Conservation (phyloP, 2,888 invertebrate genomes). For the Chloroclysta siterata region DNA sequence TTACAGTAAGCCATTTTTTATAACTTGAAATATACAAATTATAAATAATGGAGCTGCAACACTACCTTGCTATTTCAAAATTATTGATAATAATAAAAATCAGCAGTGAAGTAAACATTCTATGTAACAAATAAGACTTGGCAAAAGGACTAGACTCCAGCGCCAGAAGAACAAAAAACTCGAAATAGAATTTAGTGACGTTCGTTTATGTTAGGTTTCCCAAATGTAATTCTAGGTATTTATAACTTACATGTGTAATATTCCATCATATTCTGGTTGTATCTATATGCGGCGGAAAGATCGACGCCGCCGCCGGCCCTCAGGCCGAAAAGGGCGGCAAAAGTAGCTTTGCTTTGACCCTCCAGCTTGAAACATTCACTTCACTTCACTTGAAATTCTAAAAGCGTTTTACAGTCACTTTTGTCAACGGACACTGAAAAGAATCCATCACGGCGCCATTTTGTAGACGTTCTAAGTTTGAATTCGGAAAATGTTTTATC, state of each 20-base stretch:
- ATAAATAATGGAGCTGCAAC: too few relatives aligned
- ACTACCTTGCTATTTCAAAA: too few relatives aligned
- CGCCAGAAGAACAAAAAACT: too few relatives aligned
- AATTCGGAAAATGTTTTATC: conserved; percentile 12
- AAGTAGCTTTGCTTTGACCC: conserved; percentile 86
- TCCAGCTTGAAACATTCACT: conserved; percentile 85
- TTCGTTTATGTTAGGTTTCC: too few relatives aligned
- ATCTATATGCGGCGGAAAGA: conserved; percentile 96
- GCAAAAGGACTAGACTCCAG: too few relatives aligned
- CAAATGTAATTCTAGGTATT: too few relatives aligned
- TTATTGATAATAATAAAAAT: too few relatives aligned
- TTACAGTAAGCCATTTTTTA: too few relatives aligned
- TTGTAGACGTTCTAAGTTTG: conserved; percentile 30
- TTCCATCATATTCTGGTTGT: conserved; percentile 99
- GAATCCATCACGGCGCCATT: conserved; percentile 47
- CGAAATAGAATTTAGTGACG: too few relatives aligned
- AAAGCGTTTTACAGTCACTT: conserved; percentile 42
- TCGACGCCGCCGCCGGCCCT: conserved; percentile 92
- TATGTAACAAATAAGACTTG: too few relatives aligned
- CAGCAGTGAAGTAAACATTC: too few relatives aligned
- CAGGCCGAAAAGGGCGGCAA: conserved; percentile 87
- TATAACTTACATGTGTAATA: conserved; percentile 96
- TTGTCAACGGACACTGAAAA: conserved; percentile 43
- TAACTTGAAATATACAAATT: too few relatives aligned
- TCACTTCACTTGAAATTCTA: conserved; percentile 51